Percentiles rank a stretch among this genome's conserved stretches.
Evolutionary conservation across 30 jellyfish, hydroid and myxozoan species (phyloP).

Genomic region (Mastigias papua): DNA sequence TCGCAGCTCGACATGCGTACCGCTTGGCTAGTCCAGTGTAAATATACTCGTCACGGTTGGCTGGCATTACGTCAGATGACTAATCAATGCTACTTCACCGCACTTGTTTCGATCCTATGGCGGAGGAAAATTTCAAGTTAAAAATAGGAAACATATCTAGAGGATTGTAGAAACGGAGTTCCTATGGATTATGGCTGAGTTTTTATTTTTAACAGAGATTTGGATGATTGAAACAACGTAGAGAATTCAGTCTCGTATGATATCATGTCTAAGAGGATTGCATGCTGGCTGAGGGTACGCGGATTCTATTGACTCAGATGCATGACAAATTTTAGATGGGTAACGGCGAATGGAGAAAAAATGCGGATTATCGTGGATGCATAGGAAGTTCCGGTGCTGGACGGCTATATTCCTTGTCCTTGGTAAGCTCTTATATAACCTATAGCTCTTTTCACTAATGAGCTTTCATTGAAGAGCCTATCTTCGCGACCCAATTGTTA

Average conservation of each 20-base stretch:
- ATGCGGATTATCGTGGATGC: constrained; percentile 67
- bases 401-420: neutral
- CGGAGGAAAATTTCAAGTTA: constrained; percentile 1
- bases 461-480: neutral
- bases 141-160: neutral
- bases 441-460: neutral
- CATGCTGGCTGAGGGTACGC: neutral
- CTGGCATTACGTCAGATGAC: constrained; percentile 80
- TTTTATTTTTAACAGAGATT: neutral
- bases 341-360: constrained; percentile 75
- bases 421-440: constrained; percentile 16
- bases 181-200: neutral
- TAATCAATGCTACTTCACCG: constrained; percentile 61
- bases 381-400: constrained; percentile 43
- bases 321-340: constrained; percentile 37
- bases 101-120: too few relatives aligned
- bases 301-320: neutral
- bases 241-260: neutral
- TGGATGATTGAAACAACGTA: neutral
- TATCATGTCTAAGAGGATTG: neutral
- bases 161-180: neutral
- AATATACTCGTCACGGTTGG: constrained; percentile 81
- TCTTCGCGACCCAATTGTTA: neutral
- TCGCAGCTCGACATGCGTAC: constrained; percentile 51
- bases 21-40: constrained; percentile 78